phyloP scores from a whole-genome alignment of 2,113 vertebrate species.

The Bubo bubo region DNA sequence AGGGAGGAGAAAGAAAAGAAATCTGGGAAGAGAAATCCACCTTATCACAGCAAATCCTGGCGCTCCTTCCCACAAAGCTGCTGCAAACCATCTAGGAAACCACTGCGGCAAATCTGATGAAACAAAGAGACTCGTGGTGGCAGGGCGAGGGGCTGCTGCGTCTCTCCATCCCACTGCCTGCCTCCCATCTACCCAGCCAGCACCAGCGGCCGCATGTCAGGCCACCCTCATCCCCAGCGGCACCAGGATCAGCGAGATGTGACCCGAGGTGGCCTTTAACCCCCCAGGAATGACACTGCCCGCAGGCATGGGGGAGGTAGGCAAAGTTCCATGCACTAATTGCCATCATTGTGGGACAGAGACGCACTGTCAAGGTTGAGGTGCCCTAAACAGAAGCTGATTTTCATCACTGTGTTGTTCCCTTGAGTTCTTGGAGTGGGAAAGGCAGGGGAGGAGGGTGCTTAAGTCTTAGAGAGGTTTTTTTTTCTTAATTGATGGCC shows the following conservation, averaged over 20 bases:
- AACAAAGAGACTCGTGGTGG: accelerated
- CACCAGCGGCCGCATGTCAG: accelerated
- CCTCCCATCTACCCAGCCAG: not conserved
- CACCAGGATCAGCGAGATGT: accelerated
- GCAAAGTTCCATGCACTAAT: slow-evolving; percentile 8
- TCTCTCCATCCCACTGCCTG: not conserved
- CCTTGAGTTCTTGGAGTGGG: not conserved
- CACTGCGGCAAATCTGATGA: not conserved
- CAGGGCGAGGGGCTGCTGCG: accelerated
- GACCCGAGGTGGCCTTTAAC: not conserved
- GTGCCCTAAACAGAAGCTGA: not conserved
- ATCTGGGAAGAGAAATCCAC: not conserved
- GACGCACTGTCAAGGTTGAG: not conserved
- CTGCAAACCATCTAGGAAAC: not conserved
- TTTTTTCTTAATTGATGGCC: not conserved
- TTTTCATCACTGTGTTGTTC: not conserved
- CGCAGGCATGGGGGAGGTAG: not conserved
- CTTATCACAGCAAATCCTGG: not conserved
- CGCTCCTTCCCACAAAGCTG: accelerated
- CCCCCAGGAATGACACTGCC: accelerated
- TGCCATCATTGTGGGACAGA: not conserved
- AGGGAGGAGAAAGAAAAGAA: not conserved
- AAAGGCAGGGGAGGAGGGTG: not conserved
- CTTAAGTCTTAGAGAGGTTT: not conserved
- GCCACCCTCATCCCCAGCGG: not conserved